Evolutionary conservation across 2,113 vertebrate species (phyloP).

Genomic region (Nettapus auritus): DNA sequence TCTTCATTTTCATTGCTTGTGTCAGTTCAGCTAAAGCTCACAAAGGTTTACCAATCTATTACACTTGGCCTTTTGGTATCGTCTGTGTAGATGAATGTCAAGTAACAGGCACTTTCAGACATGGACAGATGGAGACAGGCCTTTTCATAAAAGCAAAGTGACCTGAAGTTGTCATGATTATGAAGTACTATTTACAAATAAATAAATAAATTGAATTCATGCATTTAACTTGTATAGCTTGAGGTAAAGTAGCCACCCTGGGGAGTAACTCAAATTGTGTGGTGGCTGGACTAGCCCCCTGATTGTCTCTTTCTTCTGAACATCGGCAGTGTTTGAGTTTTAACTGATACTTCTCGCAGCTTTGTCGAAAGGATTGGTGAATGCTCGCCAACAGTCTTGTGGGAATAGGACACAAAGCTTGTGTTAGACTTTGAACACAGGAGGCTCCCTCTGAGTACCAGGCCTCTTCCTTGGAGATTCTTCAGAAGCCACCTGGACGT

Average conservation of each 20-base stretch:
- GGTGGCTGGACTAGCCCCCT: background rate
- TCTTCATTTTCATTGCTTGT: background rate
- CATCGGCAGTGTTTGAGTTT: background rate
- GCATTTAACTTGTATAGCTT: background rate
- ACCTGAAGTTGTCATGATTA: background rate
- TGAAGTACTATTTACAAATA: background rate
- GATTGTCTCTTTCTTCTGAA: background rate
- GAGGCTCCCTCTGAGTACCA: no score
- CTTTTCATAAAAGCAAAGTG: background rate
- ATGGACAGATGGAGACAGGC: background rate
- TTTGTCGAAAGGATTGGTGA: background rate
- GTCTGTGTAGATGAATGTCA: background rate
- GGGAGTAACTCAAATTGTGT: background rate
- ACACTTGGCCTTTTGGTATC: rapidly evolving
- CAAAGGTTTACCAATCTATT: background rate
- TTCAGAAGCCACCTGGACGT: no score
- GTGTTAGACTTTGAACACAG: background rate
- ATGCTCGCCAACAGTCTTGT: background rate
- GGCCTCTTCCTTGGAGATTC: no score
- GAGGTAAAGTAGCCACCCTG: background rate
- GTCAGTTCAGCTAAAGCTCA: background rate
- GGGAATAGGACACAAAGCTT: background rate
- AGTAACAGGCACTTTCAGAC: background rate
- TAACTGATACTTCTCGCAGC: background rate
- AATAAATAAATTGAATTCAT: background rate